Evolutionary conservation across 2,797 vertebrate species (phyloP), one percentile per base, ranked within the genome.

Genomic region (Thamnophis elegans): DNA sequence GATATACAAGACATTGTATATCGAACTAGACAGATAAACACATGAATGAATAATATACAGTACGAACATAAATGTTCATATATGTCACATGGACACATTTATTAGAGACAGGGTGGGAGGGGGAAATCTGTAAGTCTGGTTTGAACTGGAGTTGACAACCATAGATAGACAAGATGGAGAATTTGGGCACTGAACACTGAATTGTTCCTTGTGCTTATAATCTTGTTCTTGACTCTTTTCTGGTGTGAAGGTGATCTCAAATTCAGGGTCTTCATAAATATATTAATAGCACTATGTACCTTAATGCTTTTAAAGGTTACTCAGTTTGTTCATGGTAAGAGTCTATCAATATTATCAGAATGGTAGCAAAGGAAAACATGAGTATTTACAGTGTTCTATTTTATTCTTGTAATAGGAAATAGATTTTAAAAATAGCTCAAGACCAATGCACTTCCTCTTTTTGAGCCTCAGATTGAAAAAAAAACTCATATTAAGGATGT

Each of bases 381-480:
- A 88, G 65, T 78, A 51, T 58, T 88, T 54, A 90, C 91, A 62
- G 62, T 94, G 10, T 94, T 96, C 1, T 89, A 88, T 91, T 95
- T 92, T 93, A 93, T 96, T 96, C 89, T 89, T 94, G 68, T 93
- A 88, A 53, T 94, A 92, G 90, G 89, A 94, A 92, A 53, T 94
- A 36, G 65, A 92, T 94, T 89, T 94, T 97, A 97, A 97, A 97
- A 97, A 95, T 96, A 97, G 47, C 92, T 88, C 68, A 88, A 95
- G 94, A 97, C 94, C 94, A 96, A 95, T 96, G 89, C 28, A 0
- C 95, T 97, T 97, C 95, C 95, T 97, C 95, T 96, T 95, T 96
- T 94, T 92, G 94, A 94, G 65, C 16, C 58, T 60, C 82, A 73
- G 65, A 28, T 89, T 94, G 13, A 87, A 68, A 58, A 73, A 5